Conservation (phyloP, 2,888 invertebrate genomes). For the Spatulosminthurus flaviceps region DNA sequence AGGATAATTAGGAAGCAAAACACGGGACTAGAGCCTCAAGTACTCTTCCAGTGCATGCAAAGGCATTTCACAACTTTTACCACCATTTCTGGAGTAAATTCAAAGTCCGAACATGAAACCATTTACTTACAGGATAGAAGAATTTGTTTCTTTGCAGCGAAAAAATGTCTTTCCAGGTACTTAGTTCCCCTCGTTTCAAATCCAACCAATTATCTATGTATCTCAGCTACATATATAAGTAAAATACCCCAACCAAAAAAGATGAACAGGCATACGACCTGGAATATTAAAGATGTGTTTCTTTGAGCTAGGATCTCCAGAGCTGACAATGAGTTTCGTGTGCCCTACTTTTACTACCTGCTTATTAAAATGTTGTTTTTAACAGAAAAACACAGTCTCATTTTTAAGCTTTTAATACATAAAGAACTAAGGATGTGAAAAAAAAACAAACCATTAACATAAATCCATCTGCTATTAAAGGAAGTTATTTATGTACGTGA, state of each 20-base stretch:
- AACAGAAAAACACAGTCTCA: too few species aligned
- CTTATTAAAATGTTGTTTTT: background rate
- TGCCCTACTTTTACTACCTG: background rate
- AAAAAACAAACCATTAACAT: too few species aligned
- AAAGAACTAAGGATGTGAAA: too few species aligned
- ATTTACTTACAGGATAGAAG: background rate
- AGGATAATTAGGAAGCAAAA: constrained; percentile 10
- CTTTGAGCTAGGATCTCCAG: too few species aligned
- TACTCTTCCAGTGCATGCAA: background rate
- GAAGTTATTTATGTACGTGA: too few species aligned
- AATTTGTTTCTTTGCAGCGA: background rate
- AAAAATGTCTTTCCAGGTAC: background rate
- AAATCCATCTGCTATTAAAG: too few species aligned
- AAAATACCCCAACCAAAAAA: too few species aligned
- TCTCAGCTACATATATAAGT: too few species aligned
- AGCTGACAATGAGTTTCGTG: background rate
- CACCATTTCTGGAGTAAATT: background rate
- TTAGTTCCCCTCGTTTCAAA: background rate
- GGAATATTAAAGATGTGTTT: too few species aligned
- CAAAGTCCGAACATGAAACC: background rate
- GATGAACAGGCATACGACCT: background rate
- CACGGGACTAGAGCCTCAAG: background rate
- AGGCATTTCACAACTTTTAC: background rate
- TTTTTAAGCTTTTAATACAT: too few species aligned
- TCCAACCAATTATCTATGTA: background rate